Percentiles rank a stretch among this genome's conserved stretches.
phyloP scores from a whole-genome alignment of 2,797 vertebrate species.

The Artibeus jamaicensis region DNA sequence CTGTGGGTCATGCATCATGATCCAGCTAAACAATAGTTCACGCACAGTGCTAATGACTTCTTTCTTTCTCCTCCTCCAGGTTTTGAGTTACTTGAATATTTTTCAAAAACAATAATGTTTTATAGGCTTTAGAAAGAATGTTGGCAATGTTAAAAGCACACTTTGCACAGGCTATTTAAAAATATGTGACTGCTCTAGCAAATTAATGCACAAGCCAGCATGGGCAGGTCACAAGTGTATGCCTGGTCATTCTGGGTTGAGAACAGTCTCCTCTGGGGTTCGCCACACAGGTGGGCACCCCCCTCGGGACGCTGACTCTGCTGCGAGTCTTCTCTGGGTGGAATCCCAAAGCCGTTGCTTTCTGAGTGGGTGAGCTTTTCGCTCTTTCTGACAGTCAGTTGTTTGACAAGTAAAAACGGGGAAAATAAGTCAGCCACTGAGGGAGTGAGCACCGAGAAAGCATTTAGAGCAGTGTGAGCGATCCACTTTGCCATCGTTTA shows the following conservation, averaged over 20 bases:
- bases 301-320: background rate
- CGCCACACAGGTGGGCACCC: rapidly evolving
- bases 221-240: background rate
- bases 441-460: background rate
- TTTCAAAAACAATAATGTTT: background rate
- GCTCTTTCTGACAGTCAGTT: background rate
- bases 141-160: background rate
- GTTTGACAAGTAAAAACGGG: background rate
- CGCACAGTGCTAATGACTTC: background rate
- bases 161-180: background rate
- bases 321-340: background rate
- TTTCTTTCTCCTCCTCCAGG: background rate
- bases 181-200: no score
- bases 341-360: background rate
- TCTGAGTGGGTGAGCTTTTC: background rate
- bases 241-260: background rate
- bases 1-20: background rate
- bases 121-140: background rate
- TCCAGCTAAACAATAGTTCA: background rate
- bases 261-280: background rate
- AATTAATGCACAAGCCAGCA: background rate
- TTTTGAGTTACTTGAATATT: background rate
- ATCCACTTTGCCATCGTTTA: background rate
- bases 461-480: background rate
- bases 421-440: background rate